Percentiles rank a stretch among this genome's conserved stretches.
Conservation (phyloP, 2,888 invertebrate genomes). For the Scelioninae gen. 1 region DNA sequence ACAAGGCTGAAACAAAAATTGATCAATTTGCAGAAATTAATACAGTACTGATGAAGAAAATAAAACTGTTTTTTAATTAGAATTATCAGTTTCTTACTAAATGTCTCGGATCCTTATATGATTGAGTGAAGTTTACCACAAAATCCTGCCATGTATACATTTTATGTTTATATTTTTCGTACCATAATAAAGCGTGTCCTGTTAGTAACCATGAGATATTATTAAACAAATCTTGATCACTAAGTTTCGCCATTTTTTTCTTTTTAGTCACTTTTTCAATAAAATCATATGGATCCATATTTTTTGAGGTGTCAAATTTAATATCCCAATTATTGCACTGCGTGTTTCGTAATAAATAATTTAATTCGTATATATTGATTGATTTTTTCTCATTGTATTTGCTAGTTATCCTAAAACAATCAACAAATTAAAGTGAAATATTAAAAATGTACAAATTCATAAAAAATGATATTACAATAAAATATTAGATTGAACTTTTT, state of each 20-base stretch:
- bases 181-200: conserved; percentile 32
- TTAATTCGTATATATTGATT: too few relatives aligned
- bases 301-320: not conserved
- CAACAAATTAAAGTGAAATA: too few relatives aligned
- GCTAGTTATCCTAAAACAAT: not conserved
- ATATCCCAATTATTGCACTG: conserved; percentile 12
- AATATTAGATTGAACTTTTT: too few relatives aligned
- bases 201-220: conserved; percentile 5
- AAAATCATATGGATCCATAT: conserved; percentile 13
- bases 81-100: not conserved
- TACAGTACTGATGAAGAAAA: not conserved
- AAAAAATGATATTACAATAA: too few relatives aligned
- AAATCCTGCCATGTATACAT: conserved; percentile 46
- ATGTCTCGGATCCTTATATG: conserved; percentile 14
- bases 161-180: not conserved
- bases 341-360: too few relatives aligned
- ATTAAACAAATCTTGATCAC: conserved; percentile 17
- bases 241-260: not conserved
- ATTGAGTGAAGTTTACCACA: conserved; percentile 35
- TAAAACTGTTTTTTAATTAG: not conserved
- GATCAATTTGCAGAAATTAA: not conserved
- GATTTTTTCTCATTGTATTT: not conserved
- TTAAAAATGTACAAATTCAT: too few relatives aligned
- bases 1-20: conserved; percentile 2
- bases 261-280: conserved; percentile 13